Evolutionary conservation across 2,797 vertebrate genomes (phyloP).

Genomic region (Chloroceryle inda): DNA sequence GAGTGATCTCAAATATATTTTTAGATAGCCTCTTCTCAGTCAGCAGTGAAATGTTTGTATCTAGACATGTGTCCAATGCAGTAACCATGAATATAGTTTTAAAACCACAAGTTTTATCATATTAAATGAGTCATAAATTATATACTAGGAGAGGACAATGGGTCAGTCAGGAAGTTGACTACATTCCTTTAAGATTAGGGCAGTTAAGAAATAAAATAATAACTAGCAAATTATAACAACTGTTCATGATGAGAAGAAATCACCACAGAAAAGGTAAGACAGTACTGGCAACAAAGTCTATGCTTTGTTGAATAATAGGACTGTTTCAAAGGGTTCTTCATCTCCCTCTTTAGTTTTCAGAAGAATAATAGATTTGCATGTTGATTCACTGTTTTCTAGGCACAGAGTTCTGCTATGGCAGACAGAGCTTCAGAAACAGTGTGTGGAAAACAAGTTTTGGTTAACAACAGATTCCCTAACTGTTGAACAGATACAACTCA

Average conservation of each 20-base stretch:
- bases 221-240: background rate
- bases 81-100: background rate
- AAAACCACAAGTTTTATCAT: background rate
- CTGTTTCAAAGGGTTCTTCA: background rate
- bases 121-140: slow-evolving; percentile 18
- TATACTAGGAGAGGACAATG: background rate
- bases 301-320: background rate
- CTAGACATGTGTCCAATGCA: background rate
- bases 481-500: background rate
- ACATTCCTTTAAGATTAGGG: background rate
- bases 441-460: background rate
- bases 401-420: background rate
- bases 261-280: background rate
- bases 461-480: background rate
- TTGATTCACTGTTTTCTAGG: background rate
- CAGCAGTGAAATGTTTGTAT: background rate
- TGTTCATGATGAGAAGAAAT: background rate
- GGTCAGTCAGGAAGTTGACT: background rate
- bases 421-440: background rate
- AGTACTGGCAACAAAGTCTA: background rate
- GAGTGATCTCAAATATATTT: background rate
- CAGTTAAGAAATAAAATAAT: background rate
- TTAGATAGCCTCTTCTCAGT: background rate
- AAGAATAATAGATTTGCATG: background rate
- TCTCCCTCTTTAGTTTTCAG: background rate